Evolutionary conservation across 2,113 vertebrate species (phyloP).

Genomic region (Phalacrocorax aristotelis): DNA sequence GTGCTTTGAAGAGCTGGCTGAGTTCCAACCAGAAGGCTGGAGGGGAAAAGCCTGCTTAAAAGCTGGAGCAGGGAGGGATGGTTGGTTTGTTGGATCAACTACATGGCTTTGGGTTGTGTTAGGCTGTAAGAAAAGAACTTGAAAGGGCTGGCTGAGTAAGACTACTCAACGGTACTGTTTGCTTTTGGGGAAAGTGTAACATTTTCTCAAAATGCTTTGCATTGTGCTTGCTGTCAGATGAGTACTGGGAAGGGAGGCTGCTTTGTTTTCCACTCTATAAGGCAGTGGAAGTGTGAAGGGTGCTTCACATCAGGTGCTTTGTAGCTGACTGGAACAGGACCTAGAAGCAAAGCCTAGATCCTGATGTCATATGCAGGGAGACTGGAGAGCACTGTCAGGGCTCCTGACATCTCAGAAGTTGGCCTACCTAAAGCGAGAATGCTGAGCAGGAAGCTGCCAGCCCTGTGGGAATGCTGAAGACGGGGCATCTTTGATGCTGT

Average conservation of each 20-base stretch:
- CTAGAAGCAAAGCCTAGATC: background rate
- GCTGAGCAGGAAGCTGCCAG: background rate
- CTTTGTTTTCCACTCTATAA: background rate
- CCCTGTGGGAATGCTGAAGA: background rate
- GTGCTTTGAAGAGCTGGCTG: background rate
- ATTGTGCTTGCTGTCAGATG: background rate
- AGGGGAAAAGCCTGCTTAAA: background rate
- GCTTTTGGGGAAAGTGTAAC: background rate
- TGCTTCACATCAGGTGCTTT: background rate
- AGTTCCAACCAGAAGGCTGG: background rate
- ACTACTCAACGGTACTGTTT: background rate
- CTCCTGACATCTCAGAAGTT: background rate
- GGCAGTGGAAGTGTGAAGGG: background rate
- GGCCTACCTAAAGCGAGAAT: background rate
- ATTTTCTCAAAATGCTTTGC: background rate
- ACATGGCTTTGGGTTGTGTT: background rate
- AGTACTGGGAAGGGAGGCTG: background rate
- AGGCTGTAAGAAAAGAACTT: background rate
- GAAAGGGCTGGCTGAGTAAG: background rate
- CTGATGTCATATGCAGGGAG: accelerated
- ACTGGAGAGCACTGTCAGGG: background rate
- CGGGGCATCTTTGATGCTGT: background rate
- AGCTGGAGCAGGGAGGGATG: background rate
- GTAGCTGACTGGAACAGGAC: background rate
- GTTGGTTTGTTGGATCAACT: background rate